Conservation (phyloP, 2,797 vertebrate species). For the Syncerus caffer region DNA sequence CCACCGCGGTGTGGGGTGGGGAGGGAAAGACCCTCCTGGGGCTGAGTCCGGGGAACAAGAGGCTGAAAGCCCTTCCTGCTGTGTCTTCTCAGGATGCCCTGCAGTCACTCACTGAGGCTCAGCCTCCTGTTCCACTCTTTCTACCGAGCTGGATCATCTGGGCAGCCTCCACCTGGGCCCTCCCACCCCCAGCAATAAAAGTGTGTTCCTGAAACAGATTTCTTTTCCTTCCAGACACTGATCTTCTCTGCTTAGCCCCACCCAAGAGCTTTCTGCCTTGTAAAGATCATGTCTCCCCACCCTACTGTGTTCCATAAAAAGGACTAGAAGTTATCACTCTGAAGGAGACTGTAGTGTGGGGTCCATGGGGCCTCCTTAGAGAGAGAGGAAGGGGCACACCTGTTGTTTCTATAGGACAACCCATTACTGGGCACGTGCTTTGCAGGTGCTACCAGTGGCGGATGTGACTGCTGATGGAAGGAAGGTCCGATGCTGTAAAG, state of each 20-base stretch:
- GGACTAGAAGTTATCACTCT: background rate
- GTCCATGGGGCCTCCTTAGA: background rate
- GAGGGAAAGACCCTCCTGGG: slow-evolving; percentile 65
- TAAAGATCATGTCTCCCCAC: background rate
- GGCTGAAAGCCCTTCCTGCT: background rate
- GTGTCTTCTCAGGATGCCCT: slow-evolving; percentile 31
- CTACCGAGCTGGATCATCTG: slow-evolving; percentile 20
- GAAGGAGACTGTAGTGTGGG: background rate
- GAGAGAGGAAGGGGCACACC: background rate
- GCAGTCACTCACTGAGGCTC: accelerated
- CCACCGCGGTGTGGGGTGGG: slow-evolving; percentile 64
- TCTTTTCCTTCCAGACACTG: background rate
- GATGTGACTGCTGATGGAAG: background rate
- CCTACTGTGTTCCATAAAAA: background rate
- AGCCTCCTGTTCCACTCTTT: slow-evolving; percentile 45
- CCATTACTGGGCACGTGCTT: background rate
- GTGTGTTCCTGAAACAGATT: background rate
- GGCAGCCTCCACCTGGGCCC: background rate
- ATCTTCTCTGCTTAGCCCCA: background rate
- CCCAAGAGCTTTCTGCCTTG: background rate
- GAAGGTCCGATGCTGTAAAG: background rate
- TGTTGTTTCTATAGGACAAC: background rate
- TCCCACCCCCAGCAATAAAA: slow-evolving; percentile 11
- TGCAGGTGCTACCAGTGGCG: no score
- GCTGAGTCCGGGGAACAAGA: background rate